Conservation (phyloP, 92 coral and sea anemone species). For the Montipora capitata region DNA sequence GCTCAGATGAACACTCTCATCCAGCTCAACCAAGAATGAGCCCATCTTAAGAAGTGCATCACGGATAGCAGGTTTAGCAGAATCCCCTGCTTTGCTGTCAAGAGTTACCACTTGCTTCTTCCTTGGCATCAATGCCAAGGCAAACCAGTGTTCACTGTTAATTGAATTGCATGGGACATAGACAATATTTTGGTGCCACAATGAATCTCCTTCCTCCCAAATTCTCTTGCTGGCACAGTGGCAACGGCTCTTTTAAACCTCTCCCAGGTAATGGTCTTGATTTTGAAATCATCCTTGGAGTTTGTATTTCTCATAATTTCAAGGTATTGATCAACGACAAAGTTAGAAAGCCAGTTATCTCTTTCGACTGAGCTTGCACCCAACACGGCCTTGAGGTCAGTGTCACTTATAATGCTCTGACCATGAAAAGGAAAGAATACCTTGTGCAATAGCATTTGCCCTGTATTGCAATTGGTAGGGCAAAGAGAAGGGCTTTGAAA, state of each 20-base stretch:
- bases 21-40: no score
- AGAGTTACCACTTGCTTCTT: no score
- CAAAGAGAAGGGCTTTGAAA: conserved; percentile 14
- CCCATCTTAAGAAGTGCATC: no score
- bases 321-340: conserved; percentile 17
- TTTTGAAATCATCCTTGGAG: neutral
- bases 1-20: no score
- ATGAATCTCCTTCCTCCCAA: conserved; percentile 16
- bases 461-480: conserved; percentile 3
- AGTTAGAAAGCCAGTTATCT: conserved; percentile 25
- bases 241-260: conserved; percentile 8
- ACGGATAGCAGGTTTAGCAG: no score
- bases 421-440: conserved; percentile 10
- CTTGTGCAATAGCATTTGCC: conserved; percentile 25
- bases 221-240: conserved; percentile 2
- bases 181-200: neutral
- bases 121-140: no score
- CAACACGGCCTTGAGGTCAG: conserved; percentile 15
- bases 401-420: neutral
- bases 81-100: no score
- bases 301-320: neutral
- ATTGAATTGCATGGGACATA: no score
- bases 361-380: conserved; percentile 19
- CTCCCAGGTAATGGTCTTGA: conserved; percentile 13
- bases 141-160: no score